phyloP scores from a whole-genome alignment of 2,113 vertebrate species.

The Tretioscincus oriximinensis region DNA sequence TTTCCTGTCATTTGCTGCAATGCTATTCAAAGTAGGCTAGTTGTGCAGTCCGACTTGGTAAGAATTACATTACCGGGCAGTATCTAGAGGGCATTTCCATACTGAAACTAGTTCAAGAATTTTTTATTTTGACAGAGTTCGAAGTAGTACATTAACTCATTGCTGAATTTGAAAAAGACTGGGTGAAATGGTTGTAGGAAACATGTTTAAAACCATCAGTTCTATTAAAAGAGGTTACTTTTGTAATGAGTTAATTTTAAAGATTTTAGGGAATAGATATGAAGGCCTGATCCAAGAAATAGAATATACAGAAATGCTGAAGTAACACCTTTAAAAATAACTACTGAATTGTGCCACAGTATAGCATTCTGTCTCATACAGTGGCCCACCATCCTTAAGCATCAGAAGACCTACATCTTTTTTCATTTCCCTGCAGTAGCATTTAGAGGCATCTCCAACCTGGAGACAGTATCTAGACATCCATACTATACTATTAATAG shows the following conservation, averaged over 20 bases:
- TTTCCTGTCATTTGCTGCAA: slow-evolving; percentile 10
- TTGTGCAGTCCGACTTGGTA: slow-evolving; percentile 14
- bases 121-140: not conserved
- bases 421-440: too few species aligned
- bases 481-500: too few species aligned
- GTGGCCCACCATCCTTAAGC: too few species aligned
- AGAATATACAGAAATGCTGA: too few species aligned
- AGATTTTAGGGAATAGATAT: not conserved
- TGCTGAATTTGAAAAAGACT: not conserved
- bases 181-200: not conserved
- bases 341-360: too few species aligned
- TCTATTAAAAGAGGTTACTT: not conserved
- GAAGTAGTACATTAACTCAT: not conserved
- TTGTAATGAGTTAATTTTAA: not conserved
- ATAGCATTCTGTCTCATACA: too few species aligned
- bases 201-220: not conserved
- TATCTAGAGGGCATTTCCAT: not conserved
- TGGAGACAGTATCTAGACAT: too few species aligned
- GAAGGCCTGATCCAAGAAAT: not conserved
- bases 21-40: slow-evolving; percentile 23
- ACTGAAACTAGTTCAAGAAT: slow-evolving; percentile 4
- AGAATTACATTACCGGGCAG: slow-evolving; percentile 9
- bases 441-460: too few species aligned
- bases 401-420: too few species aligned
- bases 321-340: too few species aligned